A percentile compares a stretch with the other conserved stretches of the same genome.
These are phyloP conservation scores for Trileptium ribeirensis DNA, from an alignment of 2,888 invertebrate genomes.

Conservation along the genomic window DNA sequence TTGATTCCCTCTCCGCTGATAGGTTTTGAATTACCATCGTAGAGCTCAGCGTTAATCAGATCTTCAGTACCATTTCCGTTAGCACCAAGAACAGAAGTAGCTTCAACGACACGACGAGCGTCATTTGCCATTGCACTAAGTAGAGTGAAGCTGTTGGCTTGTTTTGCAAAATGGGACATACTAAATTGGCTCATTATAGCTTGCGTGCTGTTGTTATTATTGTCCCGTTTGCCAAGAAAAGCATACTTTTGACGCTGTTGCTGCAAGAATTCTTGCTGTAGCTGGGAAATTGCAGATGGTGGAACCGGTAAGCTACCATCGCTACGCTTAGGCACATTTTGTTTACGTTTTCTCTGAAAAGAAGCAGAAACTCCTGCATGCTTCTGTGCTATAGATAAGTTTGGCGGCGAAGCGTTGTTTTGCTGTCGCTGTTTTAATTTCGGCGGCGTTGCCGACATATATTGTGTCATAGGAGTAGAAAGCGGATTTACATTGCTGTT, in stretches of 20 bases:
- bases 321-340: slow-evolving; percentile 7
- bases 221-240: not conserved
- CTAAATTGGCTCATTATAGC: too few species aligned
- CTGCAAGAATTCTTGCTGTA: not conserved
- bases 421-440: not conserved
- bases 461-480: not conserved
- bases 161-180: too few species aligned
- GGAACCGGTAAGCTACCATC: not conserved
- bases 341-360: not conserved
- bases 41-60: not conserved
- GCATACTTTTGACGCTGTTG: not conserved
- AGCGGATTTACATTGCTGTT: too few species aligned
- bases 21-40: too few species aligned
- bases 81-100: not conserved
- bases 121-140: not conserved
- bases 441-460: not conserved
- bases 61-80: not conserved
- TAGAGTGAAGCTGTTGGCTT: not conserved
- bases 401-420: not conserved
- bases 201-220: not conserved
- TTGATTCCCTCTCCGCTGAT: too few species aligned
- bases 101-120: not conserved
- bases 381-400: not conserved
- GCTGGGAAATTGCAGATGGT: not conserved
- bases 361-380: too few species aligned